These are phyloP conservation scores for Theristicus caerulescens DNA, from an alignment of 2,113 vertebrate genomes.

Conservation along the genomic window DNA sequence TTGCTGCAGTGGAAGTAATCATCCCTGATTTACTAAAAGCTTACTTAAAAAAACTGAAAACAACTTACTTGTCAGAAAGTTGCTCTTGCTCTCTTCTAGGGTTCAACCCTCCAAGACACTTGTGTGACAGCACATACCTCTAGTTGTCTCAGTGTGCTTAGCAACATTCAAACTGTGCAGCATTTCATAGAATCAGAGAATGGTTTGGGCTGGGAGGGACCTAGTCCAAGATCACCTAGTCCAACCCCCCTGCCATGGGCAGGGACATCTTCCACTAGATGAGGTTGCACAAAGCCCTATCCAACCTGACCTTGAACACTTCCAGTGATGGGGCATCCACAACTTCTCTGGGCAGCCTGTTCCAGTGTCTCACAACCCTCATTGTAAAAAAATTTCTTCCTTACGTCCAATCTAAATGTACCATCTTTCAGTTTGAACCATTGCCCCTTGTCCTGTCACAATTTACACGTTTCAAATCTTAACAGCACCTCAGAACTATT, in stretches of 20 bases:
- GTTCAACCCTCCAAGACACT: neutral
- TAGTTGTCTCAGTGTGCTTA: neutral
- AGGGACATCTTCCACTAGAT: no score
- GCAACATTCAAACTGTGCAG: neutral
- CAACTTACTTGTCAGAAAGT: neutral
- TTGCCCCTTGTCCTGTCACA: neutral
- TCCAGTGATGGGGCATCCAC: neutral
- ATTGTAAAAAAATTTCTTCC: neutral
- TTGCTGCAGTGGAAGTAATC: neutral
- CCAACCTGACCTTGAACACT: neutral
- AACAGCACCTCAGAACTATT: neutral
- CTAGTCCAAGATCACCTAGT: neutral
- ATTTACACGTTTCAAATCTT: neutral
- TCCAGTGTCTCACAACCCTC: neutral
- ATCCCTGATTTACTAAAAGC: neutral
- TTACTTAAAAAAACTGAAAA: neutral
- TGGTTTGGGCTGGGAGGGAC: neutral
- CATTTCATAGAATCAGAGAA: neutral
- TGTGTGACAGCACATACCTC: neutral
- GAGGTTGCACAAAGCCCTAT: neutral
- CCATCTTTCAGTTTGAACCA: neutral
- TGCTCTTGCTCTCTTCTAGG: neutral
- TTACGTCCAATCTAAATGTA: neutral
- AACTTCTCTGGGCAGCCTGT: neutral
- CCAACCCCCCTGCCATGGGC: no score